Base-by-base conservation (phyloP, 1,140 invertebrate genomes). In the Heliothis virescens region DNA sequence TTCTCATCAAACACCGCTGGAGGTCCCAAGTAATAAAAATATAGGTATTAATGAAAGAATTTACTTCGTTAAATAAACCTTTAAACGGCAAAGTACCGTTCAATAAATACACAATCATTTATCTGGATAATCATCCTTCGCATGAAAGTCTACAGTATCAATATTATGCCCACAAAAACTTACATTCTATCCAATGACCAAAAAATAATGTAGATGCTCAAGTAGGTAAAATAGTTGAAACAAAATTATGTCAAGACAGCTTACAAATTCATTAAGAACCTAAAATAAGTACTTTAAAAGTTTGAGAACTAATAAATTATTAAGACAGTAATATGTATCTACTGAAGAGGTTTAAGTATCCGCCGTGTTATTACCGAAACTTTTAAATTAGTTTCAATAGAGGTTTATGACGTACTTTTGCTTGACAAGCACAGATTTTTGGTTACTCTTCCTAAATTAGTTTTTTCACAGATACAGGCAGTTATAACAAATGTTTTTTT, bases 51-150 rank as follows among this genome's bases (percentile, higher is more conserved):
- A 60, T 60, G 13, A 26, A 29, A 60, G 57, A 50, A 18, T 18
- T 67, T 48, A 5, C 34, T 48, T 18, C 63, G 16, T 47, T 67
- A 67, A 67, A 67, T 48, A 16, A 48, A 67, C 63, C 11, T 72
- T 55, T 15, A 72, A 41, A 55, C 21, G 7, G 34, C 15, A 12
- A 50, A 57, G 10, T 57, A 57, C 69, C 69, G 69, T 72, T 72
- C 50, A 72, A 55, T 57, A 72, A 72, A 72, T 72, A 72, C 53
- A 57, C 26, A 72, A 72, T 72, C 69, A 72, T 72, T 72, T 72
- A 72, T 72, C 69, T 72, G 69, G 52, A 72, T 72, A 57, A 72
- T 57, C 69, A 72, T 72, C 13, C 69, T 72, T 72, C 69, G 69
- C 47, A 72, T 72, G 69, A 72, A 57, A 57, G 69, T 72, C 52